phyloP scores from a whole-genome alignment of 2,888 invertebrate species.

The Spatulosminthurus flaviceps region DNA sequence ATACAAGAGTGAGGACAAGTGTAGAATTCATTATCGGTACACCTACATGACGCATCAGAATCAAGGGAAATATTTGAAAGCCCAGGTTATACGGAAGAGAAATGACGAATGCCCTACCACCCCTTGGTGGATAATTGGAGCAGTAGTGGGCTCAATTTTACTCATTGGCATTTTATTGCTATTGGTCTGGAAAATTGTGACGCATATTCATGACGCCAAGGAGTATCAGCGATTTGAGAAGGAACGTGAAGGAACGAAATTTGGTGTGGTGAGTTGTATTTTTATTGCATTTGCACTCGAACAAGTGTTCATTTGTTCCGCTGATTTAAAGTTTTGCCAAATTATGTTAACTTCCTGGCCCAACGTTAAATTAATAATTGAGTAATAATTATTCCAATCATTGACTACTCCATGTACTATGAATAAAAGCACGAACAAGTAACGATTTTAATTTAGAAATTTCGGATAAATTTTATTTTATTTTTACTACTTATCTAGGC shows the following conservation, averaged over 20 bases:
- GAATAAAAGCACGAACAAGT: too few relatives aligned
- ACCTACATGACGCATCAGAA: not conserved
- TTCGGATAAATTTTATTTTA: slow-evolving; percentile 18
- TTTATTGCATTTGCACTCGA: not conserved
- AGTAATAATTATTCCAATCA: too few relatives aligned
- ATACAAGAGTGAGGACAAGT: not conserved
- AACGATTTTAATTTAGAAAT: too few relatives aligned
- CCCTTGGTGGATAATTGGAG: slow-evolving; percentile 68
- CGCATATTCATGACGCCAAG: slow-evolving; percentile 94
- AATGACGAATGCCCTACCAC: not conserved
- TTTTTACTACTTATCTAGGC: slow-evolving; percentile 7
- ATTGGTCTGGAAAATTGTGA: slow-evolving; percentile 95
- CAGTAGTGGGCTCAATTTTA: slow-evolving; percentile 96
- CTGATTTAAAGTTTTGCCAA: too few relatives aligned
- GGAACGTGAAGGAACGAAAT: slow-evolving; percentile 15
- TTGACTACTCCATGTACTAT: too few relatives aligned
- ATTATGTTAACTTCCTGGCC: too few relatives aligned
- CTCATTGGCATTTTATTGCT: slow-evolving; percentile 91
- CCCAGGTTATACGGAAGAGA: not conserved
- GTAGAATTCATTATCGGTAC: not conserved
- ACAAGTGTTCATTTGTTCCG: too few relatives aligned
- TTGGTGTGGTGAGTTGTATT: slow-evolving; percentile 23
- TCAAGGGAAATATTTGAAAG: not conserved
- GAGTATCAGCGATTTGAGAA: slow-evolving; percentile 95
- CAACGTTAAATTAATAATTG: too few relatives aligned